A percentile compares a stretch with the other conserved stretches of the same genome.
These are phyloP conservation scores for Eupithecia subumbrata DNA, from an alignment of 2,888 invertebrate genomes.

Conservation along the genomic window DNA sequence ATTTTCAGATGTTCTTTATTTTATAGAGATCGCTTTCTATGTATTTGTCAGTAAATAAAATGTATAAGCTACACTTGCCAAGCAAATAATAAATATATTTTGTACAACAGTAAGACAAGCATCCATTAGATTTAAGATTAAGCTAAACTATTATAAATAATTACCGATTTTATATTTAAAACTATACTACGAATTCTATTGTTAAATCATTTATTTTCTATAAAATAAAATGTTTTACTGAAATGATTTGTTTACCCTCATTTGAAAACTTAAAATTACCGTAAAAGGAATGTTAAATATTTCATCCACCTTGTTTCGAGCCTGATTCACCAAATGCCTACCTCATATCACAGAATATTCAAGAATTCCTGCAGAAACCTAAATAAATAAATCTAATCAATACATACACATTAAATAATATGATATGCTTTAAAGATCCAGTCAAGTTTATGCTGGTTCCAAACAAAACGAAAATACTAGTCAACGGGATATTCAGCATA, in stretches of 20 bases:
- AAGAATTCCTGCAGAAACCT: slow-evolving; percentile 32
- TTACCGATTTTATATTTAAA: slow-evolving; percentile 6
- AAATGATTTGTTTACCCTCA: slow-evolving; percentile 47
- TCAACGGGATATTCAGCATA: background rate
- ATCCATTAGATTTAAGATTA: slow-evolving; percentile 12
- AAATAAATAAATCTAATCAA: background rate
- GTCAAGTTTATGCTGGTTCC: background rate
- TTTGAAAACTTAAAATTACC: slow-evolving; percentile 32
- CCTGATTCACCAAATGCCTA: slow-evolving; percentile 8
- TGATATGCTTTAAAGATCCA: background rate
- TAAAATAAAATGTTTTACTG: slow-evolving; percentile 38
- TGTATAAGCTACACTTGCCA: slow-evolving; percentile 21
- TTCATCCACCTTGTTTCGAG: slow-evolving; percentile 18
- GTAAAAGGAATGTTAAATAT: slow-evolving; percentile 36
- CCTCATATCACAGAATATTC: slow-evolving; percentile 41
- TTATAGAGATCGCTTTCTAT: slow-evolving; percentile 42
- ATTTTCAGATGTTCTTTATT: slow-evolving; percentile 36
- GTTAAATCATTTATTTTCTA: slow-evolving; percentile 49
- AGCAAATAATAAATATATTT: slow-evolving; percentile 19
- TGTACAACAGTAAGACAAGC: slow-evolving; percentile 23
- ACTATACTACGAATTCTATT: slow-evolving; percentile 35
- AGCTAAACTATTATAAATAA: slow-evolving; percentile 11
- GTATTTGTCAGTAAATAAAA: slow-evolving; percentile 37
- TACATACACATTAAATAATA: background rate
- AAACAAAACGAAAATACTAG: background rate